Conservation (phyloP, 2,888 invertebrate genomes). For the Salticus scenicus region DNA sequence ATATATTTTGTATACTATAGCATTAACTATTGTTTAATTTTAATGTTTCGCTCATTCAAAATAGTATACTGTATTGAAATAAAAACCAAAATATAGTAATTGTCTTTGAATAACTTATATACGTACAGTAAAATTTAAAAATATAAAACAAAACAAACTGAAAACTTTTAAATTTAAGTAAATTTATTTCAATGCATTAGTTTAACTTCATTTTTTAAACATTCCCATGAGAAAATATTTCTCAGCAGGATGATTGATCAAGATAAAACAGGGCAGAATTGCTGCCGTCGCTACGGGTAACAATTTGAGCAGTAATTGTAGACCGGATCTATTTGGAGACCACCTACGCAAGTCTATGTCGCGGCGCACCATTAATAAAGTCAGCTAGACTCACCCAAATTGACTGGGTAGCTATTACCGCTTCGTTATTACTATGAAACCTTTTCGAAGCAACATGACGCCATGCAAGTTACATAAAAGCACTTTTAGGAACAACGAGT, state of each 20-base stretch:
- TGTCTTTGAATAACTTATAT: too few relatives aligned
- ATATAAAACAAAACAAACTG: too few relatives aligned
- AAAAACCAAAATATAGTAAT: too few relatives aligned
- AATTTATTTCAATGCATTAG: too few relatives aligned
- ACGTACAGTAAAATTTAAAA: too few relatives aligned
- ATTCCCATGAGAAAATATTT: neutral
- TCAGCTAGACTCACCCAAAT: constrained; percentile 4
- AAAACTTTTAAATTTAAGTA: too few relatives aligned
- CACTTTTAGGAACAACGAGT: neutral
- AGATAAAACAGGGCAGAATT: constrained; percentile 28
- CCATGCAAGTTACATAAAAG: neutral
- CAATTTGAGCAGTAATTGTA: constrained; percentile 59
- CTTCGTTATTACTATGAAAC: neutral
- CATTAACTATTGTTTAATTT: too few relatives aligned
- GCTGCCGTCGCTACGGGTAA: constrained; percentile 14
- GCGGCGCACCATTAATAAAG: constrained; percentile 51
- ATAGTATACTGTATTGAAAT: too few relatives aligned
- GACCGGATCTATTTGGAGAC: constrained; percentile 35
- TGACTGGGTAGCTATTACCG: neutral
- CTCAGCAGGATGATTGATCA: constrained; percentile 24
- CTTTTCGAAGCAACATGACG: neutral
- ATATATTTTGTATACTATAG: too few relatives aligned
- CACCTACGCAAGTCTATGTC: constrained; percentile 47
- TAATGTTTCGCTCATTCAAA: too few relatives aligned
- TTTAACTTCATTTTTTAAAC: neutral